Percentiles rank a stretch among this genome's conserved stretches.
These are phyloP conservation scores for Amphimedon queenslandica DNA, from an alignment of 37 sponge, comb jelly and placozoan genomes.

Conservation along the genomic window DNA sequence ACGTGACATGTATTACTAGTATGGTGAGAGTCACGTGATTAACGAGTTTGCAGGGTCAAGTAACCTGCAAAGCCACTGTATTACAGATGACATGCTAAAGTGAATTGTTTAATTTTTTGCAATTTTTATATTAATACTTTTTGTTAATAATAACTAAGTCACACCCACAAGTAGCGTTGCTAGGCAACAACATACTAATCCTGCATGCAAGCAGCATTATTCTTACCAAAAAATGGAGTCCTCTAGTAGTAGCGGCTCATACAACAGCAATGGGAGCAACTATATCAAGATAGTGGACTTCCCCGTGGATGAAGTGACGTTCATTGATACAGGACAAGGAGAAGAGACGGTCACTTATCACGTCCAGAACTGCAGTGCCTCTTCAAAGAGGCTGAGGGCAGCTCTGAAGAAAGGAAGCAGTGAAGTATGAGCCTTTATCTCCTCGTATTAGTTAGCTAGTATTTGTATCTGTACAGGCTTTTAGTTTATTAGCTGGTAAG, in stretches of 20 bases:
- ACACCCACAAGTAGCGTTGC: neutral
- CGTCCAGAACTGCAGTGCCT: conserved; percentile 16
- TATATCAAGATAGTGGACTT: conserved; percentile 15
- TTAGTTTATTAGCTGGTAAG: conserved; percentile 13
- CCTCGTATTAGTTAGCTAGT: too few species aligned
- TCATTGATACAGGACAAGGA: conserved; percentile 7
- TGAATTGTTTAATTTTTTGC: too few species aligned
- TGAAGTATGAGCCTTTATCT: conserved; percentile 14
- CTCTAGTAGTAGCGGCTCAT: too few species aligned
- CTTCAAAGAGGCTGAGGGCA: conserved; percentile 21
- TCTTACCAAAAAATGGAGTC: neutral
- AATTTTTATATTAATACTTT: too few species aligned
- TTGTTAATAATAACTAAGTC: too few species aligned
- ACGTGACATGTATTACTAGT: too few species aligned
- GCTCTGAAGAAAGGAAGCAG: conserved; percentile 18
- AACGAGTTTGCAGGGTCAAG: too few species aligned
- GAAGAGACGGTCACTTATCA: conserved; percentile 6
- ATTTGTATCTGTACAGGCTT: conserved; percentile 21
- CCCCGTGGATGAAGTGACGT: conserved; percentile 4
- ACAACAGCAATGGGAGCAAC: neutral
- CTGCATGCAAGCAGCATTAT: neutral
- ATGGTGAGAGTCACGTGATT: too few species aligned
- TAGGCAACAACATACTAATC: neutral
- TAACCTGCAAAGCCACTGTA: too few species aligned
- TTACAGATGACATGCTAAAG: too few species aligned